Evolutionary conservation across 2,797 vertebrate species (phyloP), one percentile per base, ranked within the genome.

Genomic region (Labroides dimidiatus): DNA sequence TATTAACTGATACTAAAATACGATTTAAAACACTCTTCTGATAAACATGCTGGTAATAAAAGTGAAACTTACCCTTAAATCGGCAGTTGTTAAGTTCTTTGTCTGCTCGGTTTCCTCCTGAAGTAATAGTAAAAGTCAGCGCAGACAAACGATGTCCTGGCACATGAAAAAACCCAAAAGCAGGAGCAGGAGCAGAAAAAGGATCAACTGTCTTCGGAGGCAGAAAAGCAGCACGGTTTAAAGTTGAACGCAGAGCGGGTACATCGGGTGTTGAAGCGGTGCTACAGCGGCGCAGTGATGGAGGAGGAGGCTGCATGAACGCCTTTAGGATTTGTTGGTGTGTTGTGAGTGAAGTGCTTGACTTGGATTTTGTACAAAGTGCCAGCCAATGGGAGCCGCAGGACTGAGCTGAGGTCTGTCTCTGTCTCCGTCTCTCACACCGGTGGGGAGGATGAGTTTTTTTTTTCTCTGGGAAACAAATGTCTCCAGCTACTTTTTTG

Each of bases 401-500:
- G 88, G 87, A 89, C 85, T 89, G 94, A 95, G 95, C 95, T 93
- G 94, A 94, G 94, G 91, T 93, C 95, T 94, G 93, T 94, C 92
- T 93, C 93, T 53, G 83, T 82, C 83, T 93, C 92, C 89, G 93
- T 95, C 95, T 88, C 84, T 82, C 87, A 80, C 87, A 81, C 87
- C 95, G 95, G 94, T 94, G 88, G 95, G 94, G 94, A 95, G 95
- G 81, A 90, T 95, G 71, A 65, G 61, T 45, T 66, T 69, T 71
- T 57, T 60, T 59, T 30, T 12, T 30, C 39, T 52, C 95, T 92
- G 95, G 93, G 94, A 95, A 96, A 96, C 93, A 92, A 93, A 94
- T 87, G 95, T 96, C 95, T 95, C 95, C 94, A 95, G 96, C 95
- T 96, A 96, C 96, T 96, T 96, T 96, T 75, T 80, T 96, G 96